These are phyloP conservation scores for Platynereis dumerilii DNA, from an alignment of 2,888 invertebrate species.

Conservation along the genomic window DNA sequence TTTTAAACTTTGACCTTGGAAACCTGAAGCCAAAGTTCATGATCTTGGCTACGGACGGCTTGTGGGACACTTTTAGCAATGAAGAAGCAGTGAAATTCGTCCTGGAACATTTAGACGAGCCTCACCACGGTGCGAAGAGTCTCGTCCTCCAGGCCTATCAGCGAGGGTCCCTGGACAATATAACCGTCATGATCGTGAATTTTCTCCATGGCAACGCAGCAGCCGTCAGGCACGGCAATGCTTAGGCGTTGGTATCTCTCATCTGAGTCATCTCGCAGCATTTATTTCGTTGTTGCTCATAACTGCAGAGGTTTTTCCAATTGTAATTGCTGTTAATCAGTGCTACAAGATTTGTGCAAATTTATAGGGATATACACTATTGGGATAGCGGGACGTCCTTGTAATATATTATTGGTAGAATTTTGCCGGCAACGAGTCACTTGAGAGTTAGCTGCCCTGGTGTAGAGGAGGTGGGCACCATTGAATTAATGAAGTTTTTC, in stretches of 20 bases:
- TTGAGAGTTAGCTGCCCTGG: too few relatives aligned
- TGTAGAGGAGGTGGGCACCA: too few relatives aligned
- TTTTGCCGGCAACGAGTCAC: too few relatives aligned
- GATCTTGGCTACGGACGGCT: slow-evolving; percentile 91
- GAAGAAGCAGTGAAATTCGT: slow-evolving; percentile 92
- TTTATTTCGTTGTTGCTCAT: too few relatives aligned
- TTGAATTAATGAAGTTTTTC: too few relatives aligned
- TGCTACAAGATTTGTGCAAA: too few relatives aligned
- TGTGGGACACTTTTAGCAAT: slow-evolving; percentile 95
- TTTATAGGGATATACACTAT: too few relatives aligned
- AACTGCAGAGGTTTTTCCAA: too few relatives aligned
- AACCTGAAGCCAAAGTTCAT: slow-evolving; percentile 87
- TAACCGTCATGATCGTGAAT: slow-evolving; percentile 83
- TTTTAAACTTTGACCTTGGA: slow-evolving; percentile 85
- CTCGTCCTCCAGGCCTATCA: slow-evolving; percentile 89
- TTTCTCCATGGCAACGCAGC: slow-evolving; percentile 27
- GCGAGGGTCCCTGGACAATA: slow-evolving; percentile 92
- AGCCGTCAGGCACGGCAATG: slow-evolving; percentile 1
- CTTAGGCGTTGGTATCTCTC: not conserved
- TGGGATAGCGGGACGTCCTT: too few relatives aligned
- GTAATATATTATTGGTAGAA: too few relatives aligned
- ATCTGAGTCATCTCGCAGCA: too few relatives aligned
- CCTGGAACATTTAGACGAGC: slow-evolving; percentile 82
- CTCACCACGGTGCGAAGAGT: slow-evolving; percentile 89
- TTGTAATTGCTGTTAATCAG: too few relatives aligned